Conservation (phyloP, 2,113 vertebrate genomes). For the Prunella fulvescens region DNA sequence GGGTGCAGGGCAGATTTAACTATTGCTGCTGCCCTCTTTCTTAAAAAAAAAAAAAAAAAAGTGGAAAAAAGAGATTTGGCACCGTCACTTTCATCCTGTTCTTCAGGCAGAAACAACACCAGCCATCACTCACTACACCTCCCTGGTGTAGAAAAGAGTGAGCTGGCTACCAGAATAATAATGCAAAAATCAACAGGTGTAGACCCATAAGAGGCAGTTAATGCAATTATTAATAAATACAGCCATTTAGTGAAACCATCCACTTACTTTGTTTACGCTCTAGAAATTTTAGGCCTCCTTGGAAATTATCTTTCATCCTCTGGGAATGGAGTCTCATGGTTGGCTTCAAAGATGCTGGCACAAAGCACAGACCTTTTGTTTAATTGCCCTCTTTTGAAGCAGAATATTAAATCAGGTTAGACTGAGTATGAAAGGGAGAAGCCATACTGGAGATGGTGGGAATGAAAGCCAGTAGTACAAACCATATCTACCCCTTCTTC, state of each 20-base stretch:
- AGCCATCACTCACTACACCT: not conserved
- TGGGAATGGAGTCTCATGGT: constrained; percentile 30
- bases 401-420: constrained; percentile 29
- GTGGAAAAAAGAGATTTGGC: not conserved
- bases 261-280: not conserved
- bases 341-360: constrained; percentile 43
- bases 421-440: not conserved
- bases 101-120: not conserved
- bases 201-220: not conserved
- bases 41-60: not conserved
- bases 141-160: not conserved
- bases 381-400: constrained; percentile 39
- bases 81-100: not conserved
- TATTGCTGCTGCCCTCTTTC: not conserved
- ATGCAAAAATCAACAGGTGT: not conserved
- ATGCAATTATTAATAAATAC: constrained; percentile 22
- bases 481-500: not conserved
- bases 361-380: not conserved
- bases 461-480: not conserved
- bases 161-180: not conserved
- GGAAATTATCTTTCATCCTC: constrained; percentile 37
- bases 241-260: constrained; percentile 2
- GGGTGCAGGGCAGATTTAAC: not conserved
- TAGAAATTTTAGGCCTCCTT: constrained; percentile 8
- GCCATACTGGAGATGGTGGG: not conserved